A percentile compares a stretch with the other conserved stretches of the same genome.
These are phyloP conservation scores for Sarcoramphus papa DNA, from an alignment of 2,797 vertebrate genomes.

Conservation along the genomic window DNA sequence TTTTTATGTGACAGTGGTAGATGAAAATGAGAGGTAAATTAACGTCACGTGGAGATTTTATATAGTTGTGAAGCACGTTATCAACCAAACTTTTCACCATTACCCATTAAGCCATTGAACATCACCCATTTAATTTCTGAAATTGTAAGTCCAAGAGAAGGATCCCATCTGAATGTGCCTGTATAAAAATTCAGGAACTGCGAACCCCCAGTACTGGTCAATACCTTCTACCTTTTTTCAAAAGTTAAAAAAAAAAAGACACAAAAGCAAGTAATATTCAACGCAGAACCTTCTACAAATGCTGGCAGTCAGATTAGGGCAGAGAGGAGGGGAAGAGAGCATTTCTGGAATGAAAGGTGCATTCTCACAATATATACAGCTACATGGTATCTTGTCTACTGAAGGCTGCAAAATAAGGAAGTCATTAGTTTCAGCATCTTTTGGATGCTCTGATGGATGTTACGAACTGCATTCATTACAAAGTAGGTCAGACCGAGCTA, in stretches of 20 bases:
- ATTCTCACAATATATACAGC: neutral
- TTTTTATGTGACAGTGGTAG: neutral
- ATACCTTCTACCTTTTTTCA: neutral
- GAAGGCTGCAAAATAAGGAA: neutral
- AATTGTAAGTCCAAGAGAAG: neutral
- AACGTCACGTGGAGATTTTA: neutral
- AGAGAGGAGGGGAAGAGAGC: neutral
- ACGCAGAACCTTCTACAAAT: neutral
- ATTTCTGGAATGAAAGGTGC: neutral
- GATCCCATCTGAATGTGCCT: neutral
- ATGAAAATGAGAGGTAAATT: neutral
- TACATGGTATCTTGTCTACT: neutral
- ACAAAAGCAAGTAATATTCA: neutral
- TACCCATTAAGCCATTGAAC: neutral
- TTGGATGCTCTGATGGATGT: neutral
- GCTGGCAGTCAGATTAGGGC: neutral
- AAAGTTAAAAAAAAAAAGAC: fast-evolving
- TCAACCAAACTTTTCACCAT: neutral
- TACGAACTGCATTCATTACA: neutral
- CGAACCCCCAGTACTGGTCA: neutral
- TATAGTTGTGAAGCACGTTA: neutral
- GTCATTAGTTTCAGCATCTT: neutral
- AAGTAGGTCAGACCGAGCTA: neutral
- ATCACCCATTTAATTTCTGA: neutral
- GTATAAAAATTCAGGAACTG: neutral